Percentiles rank a stretch among this genome's conserved stretches.
These are phyloP conservation scores for Eolophus roseicapilla DNA, from an alignment of 2,113 vertebrate genomes.

Conservation along the genomic window DNA sequence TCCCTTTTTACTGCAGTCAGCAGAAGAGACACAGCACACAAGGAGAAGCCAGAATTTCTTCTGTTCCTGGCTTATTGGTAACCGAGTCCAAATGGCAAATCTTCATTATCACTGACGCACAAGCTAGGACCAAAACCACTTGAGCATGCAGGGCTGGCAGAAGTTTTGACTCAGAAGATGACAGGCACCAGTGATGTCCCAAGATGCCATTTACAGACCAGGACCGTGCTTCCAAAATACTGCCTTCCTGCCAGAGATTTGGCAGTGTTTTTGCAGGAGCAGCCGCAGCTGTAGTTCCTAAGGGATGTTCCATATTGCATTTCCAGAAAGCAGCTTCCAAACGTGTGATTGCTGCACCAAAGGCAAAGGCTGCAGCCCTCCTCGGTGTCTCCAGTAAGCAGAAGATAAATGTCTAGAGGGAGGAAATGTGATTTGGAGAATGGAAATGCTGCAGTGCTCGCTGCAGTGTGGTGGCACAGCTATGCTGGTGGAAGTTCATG, in stretches of 20 bases:
- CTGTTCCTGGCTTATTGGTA: neutral
- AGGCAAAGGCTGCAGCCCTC: neutral
- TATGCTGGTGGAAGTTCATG: neutral
- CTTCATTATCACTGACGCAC: neutral
- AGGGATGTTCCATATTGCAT: neutral
- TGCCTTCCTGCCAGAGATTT: neutral
- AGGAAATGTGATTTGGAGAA: neutral
- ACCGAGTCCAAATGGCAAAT: neutral
- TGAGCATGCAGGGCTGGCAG: neutral
- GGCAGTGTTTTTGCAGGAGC: neutral
- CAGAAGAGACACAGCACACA: neutral
- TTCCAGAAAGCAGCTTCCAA: neutral
- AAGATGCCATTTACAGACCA: neutral
- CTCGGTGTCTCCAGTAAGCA: neutral
- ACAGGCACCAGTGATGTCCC: rapidly evolving
- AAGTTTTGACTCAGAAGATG: neutral
- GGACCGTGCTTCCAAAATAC: neutral
- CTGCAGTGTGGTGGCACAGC: neutral
- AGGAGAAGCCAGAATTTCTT: neutral
- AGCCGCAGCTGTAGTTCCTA: neutral
- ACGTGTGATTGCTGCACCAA: neutral
- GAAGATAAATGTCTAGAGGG: neutral
- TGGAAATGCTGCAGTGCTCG: neutral
- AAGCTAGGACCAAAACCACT: neutral
- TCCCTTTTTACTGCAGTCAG: neutral